phyloP scores from a whole-genome alignment of 2,113 vertebrate species.

The Dasypus novemcinctus region DNA sequence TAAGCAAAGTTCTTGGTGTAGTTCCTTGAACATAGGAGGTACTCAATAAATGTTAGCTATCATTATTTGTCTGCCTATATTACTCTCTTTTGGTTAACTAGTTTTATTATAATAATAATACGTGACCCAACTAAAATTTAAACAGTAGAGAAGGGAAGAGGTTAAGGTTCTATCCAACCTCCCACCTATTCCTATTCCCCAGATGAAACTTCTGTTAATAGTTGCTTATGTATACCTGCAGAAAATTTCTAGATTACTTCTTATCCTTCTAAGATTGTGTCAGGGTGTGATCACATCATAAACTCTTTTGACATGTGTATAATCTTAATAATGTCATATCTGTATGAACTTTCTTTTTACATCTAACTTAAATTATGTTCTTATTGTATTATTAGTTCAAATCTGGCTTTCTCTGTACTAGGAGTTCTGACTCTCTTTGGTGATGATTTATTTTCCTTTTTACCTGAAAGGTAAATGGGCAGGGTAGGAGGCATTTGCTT shows the following conservation, averaged over 20 bases:
- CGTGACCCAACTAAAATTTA: not conserved
- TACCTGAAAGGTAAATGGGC: not conserved
- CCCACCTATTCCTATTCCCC: not conserved
- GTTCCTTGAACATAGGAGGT: not conserved
- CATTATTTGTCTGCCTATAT: not conserved
- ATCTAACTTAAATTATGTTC: not conserved
- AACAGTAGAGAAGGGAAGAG: not conserved
- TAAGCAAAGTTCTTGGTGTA: not conserved
- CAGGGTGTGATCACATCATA: not conserved
- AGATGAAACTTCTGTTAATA: not conserved
- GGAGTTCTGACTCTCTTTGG: not conserved
- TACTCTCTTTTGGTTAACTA: not conserved
- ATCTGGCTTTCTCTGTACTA: not conserved
- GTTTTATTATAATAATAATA: not conserved
- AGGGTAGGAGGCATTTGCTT: not conserved
- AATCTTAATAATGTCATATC: not conserved
- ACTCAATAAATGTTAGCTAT: not conserved
- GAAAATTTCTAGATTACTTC: not conserved
- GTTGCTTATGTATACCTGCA: not conserved
- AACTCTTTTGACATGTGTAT: not conserved
- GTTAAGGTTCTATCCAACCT: not conserved
- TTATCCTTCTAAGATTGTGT: constrained; percentile 13
- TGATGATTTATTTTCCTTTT: not conserved
- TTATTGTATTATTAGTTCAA: constrained; percentile 9
- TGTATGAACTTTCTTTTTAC: constrained; percentile 1